Conservation (phyloP, 2,888 invertebrate genomes). For the Plebejus argus region DNA sequence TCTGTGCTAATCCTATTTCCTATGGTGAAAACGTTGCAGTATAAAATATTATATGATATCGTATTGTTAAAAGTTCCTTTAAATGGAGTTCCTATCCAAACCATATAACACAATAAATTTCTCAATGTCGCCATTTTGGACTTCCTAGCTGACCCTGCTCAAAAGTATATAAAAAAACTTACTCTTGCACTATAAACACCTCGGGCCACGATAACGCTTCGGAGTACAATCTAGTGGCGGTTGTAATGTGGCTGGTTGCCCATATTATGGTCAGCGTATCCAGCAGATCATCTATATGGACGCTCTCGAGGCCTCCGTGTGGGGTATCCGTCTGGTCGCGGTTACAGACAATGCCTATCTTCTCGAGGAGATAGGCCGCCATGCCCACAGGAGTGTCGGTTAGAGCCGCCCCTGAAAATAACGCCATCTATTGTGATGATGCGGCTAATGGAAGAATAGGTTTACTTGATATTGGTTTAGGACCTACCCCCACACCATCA, state of each 20-base stretch:
- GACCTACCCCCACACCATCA: neutral
- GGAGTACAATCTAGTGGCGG: slow-evolving; percentile 87
- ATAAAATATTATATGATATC: too few species aligned
- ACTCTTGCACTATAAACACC: slow-evolving; percentile 54
- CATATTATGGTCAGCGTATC: slow-evolving; percentile 93
- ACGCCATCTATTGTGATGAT: neutral
- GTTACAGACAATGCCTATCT: slow-evolving; percentile 87
- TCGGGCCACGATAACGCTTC: slow-evolving; percentile 74
- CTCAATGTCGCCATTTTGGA: too few species aligned
- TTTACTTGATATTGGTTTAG: neutral
- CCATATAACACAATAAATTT: too few species aligned
- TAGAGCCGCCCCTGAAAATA: slow-evolving; percentile 82
- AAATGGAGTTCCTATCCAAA: too few species aligned
- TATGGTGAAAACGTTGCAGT: too few species aligned
- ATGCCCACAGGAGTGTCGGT: slow-evolving; percentile 90
- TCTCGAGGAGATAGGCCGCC: slow-evolving; percentile 94
- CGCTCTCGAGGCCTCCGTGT: slow-evolving; percentile 85
- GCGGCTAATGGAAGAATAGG: neutral
- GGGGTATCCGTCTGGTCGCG: slow-evolving; percentile 74
- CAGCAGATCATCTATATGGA: slow-evolving; percentile 86
- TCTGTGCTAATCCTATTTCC: too few species aligned
- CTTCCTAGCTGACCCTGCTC: neutral
- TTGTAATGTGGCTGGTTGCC: slow-evolving; percentile 87
- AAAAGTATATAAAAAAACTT: slow-evolving; percentile 41
- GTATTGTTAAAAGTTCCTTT: too few species aligned